Conservation (phyloP, 2,888 invertebrate genomes). For the Agrypnus murinus region DNA sequence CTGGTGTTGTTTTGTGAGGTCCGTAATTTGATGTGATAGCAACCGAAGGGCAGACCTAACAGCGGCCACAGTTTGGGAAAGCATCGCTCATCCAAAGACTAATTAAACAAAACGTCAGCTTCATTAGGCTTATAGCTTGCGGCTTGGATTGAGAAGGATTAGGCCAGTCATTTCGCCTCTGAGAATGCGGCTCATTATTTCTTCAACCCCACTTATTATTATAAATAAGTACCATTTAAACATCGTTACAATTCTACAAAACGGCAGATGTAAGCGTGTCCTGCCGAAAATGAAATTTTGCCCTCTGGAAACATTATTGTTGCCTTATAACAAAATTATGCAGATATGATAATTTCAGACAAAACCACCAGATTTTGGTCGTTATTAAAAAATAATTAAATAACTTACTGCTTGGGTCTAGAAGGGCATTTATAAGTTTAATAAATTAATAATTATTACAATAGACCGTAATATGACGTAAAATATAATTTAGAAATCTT, state of each 20-base stretch:
- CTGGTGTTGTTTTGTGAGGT: constrained; percentile 20
- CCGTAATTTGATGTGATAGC: constrained; percentile 30
- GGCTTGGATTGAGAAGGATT: constrained; percentile 46
- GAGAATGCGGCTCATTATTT: constrained; percentile 47
- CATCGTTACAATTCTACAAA: constrained; percentile 14
- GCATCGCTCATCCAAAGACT: constrained; percentile 45
- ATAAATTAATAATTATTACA: too few relatives aligned
- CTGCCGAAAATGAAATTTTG: constrained; percentile 20
- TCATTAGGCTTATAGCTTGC: constrained; percentile 53
- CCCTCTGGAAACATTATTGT: neutral
- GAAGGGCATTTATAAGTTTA: too few relatives aligned
- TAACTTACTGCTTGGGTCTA: too few relatives aligned
- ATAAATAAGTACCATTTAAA: constrained; percentile 42
- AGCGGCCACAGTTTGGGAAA: constrained; percentile 21
- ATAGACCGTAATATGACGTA: too few relatives aligned
- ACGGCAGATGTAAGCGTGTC: constrained; percentile 34
- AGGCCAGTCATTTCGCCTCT: constrained; percentile 50
- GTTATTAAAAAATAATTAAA: too few relatives aligned
- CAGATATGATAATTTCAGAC: too few relatives aligned
- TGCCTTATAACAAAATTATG: too few relatives aligned
- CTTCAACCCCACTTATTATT: constrained; percentile 38
- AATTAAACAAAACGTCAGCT: constrained; percentile 55
- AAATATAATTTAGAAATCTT: too few relatives aligned
- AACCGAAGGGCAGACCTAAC: constrained; percentile 30
- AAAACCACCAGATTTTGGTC: too few relatives aligned